phyloP scores from a whole-genome alignment of 2,797 vertebrate genomes.

The Hyperoplus lanceolatus region DNA sequence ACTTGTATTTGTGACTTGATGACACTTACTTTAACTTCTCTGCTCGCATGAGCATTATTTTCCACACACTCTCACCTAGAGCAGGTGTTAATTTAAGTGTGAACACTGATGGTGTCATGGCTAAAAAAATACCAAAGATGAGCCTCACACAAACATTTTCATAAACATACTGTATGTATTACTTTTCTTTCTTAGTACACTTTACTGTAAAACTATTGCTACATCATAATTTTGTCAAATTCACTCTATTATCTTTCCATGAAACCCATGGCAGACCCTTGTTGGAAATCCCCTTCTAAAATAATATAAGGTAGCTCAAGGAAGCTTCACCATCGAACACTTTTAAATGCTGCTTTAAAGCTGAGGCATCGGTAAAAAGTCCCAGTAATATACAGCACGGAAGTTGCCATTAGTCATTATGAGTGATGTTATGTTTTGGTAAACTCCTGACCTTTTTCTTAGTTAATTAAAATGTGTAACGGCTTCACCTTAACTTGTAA shows the following conservation, averaged over 20 bases:
- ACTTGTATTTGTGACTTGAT: background rate
- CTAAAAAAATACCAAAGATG: background rate
- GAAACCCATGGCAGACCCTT: too few relatives aligned
- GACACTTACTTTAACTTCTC: background rate
- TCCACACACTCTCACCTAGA: background rate
- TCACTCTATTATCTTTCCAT: background rate
- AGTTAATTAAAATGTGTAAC: background rate
- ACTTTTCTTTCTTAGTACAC: background rate
- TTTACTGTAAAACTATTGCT: background rate
- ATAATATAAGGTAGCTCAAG: too few relatives aligned
- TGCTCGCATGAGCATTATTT: conserved; percentile 10
- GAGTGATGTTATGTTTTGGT: background rate
- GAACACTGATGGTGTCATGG: background rate
- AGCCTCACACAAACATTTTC: background rate
- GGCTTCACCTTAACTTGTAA: background rate
- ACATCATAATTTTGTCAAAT: background rate
- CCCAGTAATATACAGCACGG: background rate
- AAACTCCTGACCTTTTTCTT: background rate
- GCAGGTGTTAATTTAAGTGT: conserved; percentile 3
- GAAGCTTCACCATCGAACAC: too few relatives aligned
- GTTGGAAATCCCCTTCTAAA: too few relatives aligned
- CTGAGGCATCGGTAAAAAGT: background rate
- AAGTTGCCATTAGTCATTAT: background rate
- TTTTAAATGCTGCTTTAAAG: too few relatives aligned
- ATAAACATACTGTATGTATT: background rate